Evolutionary conservation across 2,797 vertebrate species (phyloP).

Genomic region (Podarcis lilfordi): DNA sequence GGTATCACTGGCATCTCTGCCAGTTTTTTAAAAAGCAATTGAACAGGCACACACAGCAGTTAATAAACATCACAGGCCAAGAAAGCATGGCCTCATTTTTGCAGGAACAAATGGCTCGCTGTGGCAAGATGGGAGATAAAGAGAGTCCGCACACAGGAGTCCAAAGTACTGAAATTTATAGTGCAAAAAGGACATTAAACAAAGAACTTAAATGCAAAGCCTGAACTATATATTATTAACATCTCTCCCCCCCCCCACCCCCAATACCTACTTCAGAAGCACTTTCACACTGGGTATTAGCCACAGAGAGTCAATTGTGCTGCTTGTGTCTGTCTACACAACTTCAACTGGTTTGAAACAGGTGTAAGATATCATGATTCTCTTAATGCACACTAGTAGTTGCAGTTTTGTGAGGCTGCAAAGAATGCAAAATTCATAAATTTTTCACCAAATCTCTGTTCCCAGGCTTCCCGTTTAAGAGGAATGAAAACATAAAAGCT

Average conservation of each 20-base stretch:
- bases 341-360: not conserved
- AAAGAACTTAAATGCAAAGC: rapidly evolving
- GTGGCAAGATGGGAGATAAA: not conserved
- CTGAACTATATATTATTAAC: too few species aligned
- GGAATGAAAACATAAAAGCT: not conserved
- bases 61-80: not conserved
- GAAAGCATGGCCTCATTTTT: not conserved
- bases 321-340: not conserved
- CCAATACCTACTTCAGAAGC: not conserved
- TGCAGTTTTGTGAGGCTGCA: not conserved
- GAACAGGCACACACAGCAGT: not conserved
- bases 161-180: rapidly evolving
- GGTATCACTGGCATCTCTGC: not conserved
- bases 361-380: not conserved
- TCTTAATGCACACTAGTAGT: not conserved
- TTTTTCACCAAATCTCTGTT: not conserved
- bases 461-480: not conserved
- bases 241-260: not conserved
- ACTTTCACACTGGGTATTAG: not conserved
- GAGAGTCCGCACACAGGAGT: not conserved
- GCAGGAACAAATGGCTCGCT: not conserved
- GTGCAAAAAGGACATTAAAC: not conserved
- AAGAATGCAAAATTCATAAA: not conserved
- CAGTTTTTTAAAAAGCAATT: not conserved
- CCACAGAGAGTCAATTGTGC: not conserved